phyloP scores from a whole-genome alignment of 1,140 invertebrate species.

The Leptinotarsa lineolata region DNA sequence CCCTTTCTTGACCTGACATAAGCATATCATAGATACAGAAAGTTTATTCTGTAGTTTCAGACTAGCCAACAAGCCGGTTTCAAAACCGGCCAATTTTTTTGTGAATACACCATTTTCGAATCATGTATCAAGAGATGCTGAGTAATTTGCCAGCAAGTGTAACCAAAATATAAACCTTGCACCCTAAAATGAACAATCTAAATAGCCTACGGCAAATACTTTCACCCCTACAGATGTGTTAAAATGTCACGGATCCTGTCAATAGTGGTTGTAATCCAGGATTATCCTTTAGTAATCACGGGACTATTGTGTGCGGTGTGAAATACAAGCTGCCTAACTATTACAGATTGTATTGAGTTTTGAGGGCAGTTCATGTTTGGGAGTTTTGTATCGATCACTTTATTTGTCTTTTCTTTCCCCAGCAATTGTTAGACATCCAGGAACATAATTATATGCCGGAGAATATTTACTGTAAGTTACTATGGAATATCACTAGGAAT shows the following conservation, averaged over 20 bases:
- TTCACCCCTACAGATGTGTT: conserved; percentile 30
- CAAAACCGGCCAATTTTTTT: too few species aligned
- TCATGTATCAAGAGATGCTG: background rate
- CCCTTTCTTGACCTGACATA: too few species aligned
- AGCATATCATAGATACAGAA: too few species aligned
- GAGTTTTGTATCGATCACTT: background rate
- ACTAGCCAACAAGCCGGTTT: too few species aligned
- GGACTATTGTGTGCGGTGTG: conserved; percentile 53
- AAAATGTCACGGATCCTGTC: conserved; percentile 47
- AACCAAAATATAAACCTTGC: background rate
- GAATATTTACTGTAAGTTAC: too few species aligned
- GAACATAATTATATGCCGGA: too few species aligned
- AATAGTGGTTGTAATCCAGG: conserved; percentile 50
- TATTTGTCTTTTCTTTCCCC: background rate
- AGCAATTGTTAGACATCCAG: too few species aligned
- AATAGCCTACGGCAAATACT: conserved; percentile 22
- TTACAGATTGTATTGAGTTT: conserved; percentile 18
- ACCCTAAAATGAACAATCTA: conserved; percentile 8
- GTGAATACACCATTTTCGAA: background rate
- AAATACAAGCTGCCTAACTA: conserved; percentile 42
- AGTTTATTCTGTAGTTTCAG: too few species aligned
- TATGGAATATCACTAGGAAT: too few species aligned
- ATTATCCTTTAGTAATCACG: conserved; percentile 54
- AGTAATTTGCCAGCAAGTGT: background rate
- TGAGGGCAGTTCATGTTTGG: background rate